Base-by-base conservation (phyloP, 1,140 invertebrate genomes). In the Orius laevigatus region DNA sequence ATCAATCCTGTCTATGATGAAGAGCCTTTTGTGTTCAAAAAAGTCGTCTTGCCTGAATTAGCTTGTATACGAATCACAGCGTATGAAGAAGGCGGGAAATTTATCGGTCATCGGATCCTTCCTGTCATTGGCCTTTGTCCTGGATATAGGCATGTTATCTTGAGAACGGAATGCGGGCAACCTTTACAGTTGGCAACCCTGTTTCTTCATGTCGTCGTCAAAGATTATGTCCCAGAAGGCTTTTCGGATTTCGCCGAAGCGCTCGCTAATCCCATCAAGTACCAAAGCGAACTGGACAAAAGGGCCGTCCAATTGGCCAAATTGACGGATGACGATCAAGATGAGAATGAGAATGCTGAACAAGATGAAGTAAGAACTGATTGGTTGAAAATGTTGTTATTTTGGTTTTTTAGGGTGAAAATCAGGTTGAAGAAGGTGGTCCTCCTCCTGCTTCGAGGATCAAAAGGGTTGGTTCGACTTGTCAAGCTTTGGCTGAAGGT, bases 21-120 rank as follows among this genome's bases (percentile, higher is more conserved):
- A 57, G 93, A 97, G 52, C 87, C 91, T 6, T 98, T 99, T 67
- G 81, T 93, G 3, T 98, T 98, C 60, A 94, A 97, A 66, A 98
- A 98, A 76, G 91, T 98, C 47, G 94, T 98, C 12, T 70, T 99
- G 20, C 96, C 96, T 0, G 93, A 98, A 61, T 67, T 99, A 53
- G 95, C 95, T 12, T 90, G 89, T 50, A 72, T 98, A 20, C 75
- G 95, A 43, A 88, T 99, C 56, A 82, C 91, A 3, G 95, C 92
- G 1, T 98, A 92, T 66, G 96, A 99, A 67, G 96, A 98, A 62
- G 78, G 79, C 16, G 92, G 90, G 6, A 84, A 83, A 61, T 74
- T 97, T 42, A 82, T 99, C 38, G 96, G 96, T 0, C 93, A 98
- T 66, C 74, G 95, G 41, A 89, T 98, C 34, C 63, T 99, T 49